These are phyloP conservation scores for Sardinella longiceps DNA, from an alignment of 2,797 vertebrate genomes.

Conservation along the genomic window DNA sequence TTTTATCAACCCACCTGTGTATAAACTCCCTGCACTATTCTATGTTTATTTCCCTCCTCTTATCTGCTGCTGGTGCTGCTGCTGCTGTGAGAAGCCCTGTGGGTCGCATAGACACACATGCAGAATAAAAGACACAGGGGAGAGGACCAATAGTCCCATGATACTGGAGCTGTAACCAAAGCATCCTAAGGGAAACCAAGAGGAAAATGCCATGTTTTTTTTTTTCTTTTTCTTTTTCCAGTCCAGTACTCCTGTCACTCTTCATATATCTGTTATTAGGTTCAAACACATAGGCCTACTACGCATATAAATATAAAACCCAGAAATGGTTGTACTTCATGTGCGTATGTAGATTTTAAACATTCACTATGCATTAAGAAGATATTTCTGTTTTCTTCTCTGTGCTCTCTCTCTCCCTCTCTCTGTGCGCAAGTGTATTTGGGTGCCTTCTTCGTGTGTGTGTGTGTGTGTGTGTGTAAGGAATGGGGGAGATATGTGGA, in stretches of 20 bases:
- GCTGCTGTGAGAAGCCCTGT: neutral
- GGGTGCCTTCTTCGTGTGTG: neutral
- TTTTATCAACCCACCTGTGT: neutral
- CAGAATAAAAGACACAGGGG: neutral
- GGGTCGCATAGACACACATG: neutral
- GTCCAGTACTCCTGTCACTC: neutral
- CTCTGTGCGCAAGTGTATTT: neutral
- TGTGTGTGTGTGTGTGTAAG: neutral
- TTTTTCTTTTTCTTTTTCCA: too few species aligned
- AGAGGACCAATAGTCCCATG: neutral
- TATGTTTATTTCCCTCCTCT: neutral
- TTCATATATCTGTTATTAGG: neutral
- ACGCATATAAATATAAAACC: neutral
- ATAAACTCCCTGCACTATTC: neutral
- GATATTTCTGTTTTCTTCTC: neutral
- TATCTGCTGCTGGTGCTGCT: too few species aligned
- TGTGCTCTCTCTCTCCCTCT: neutral
- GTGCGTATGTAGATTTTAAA: neutral
- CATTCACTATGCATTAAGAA: neutral
- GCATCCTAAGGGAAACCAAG: neutral
- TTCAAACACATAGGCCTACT: neutral
- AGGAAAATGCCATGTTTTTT: constrained; percentile 13
- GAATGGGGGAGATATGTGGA: neutral
- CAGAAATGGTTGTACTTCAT: neutral
- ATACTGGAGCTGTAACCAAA: neutral